phyloP scores from a whole-genome alignment of 1,140 invertebrate species.

The Streblospio benedicti region DNA sequence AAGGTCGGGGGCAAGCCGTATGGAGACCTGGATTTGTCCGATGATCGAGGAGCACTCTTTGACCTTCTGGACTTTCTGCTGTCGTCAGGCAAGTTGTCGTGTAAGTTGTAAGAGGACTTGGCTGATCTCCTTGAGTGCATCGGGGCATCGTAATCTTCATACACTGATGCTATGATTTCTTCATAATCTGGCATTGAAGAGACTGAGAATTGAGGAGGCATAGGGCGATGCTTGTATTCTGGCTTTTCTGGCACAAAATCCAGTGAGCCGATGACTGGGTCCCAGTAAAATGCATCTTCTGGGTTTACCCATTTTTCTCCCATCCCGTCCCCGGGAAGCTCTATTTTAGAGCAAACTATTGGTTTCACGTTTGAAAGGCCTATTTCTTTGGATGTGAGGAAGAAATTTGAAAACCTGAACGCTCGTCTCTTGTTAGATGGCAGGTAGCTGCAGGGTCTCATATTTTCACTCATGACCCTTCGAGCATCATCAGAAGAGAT shows the following conservation, averaged over 20 bases:
- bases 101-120: no score
- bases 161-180: no score
- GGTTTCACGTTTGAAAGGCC: slow-evolving; percentile 8
- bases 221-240: no score
- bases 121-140: no score
- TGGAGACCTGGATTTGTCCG: not conserved
- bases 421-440: not conserved
- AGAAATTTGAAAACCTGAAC: slow-evolving; percentile 6
- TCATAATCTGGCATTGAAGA: no score
- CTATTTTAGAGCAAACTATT: slow-evolving; percentile 9
- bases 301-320: slow-evolving; percentile 3
- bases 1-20: not conserved
- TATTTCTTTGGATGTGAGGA: slow-evolving; percentile 8
- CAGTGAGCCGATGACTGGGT: slow-evolving; percentile 12
- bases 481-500: slow-evolving; percentile 4
- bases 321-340: not conserved
- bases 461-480: not conserved
- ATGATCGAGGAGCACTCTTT: no score
- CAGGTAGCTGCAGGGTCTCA: slow-evolving; percentile 13
- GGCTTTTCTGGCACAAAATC: no score
- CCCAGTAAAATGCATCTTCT: slow-evolving; percentile 17
- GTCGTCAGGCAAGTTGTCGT: no score
- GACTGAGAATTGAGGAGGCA: no score
- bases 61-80: no score
- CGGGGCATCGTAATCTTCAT: no score